These are phyloP conservation scores for Pycnomerus fuliginosus DNA, from an alignment of 2,888 invertebrate species.

Conservation along the genomic window DNA sequence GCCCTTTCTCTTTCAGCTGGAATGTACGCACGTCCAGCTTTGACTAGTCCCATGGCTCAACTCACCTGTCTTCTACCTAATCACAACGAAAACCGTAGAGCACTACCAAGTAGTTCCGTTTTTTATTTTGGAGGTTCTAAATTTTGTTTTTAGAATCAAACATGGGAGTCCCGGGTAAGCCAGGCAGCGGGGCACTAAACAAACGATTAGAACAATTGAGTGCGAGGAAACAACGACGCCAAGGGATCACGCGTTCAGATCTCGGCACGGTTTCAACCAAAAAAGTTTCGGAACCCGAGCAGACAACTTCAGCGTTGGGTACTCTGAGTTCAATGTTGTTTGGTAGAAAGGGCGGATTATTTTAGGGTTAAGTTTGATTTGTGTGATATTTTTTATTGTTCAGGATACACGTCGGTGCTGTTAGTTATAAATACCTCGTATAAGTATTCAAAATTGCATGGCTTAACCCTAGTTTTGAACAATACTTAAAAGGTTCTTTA, in stretches of 20 bases:
- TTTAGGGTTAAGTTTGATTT: slow-evolving; percentile 51
- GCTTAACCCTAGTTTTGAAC: too few relatives aligned
- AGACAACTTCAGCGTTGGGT: slow-evolving; percentile 58
- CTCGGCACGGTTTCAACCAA: slow-evolving; percentile 57
- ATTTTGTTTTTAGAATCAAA: neutral
- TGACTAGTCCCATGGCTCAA: slow-evolving; percentile 79
- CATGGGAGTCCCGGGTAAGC: slow-evolving; percentile 63
- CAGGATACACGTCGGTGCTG: neutral
- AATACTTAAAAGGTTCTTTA: too few relatives aligned
- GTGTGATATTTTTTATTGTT: neutral
- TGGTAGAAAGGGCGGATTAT: slow-evolving; percentile 81
- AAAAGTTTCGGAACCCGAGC: slow-evolving; percentile 43
- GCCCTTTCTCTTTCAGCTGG: slow-evolving; percentile 65
- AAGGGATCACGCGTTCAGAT: slow-evolving; percentile 61
- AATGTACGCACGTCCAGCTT: slow-evolving; percentile 60
- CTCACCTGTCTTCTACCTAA: slow-evolving; percentile 64
- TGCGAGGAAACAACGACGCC: slow-evolving; percentile 54
- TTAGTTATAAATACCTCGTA: neutral
- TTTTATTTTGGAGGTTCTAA: neutral
- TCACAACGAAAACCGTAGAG: slow-evolving; percentile 37
- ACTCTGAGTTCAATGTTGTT: slow-evolving; percentile 78
- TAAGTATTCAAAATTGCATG: too few relatives aligned
- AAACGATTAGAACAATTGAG: slow-evolving; percentile 53
- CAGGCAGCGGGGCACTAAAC: slow-evolving; percentile 60
- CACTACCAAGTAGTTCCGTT: slow-evolving; percentile 9